Evolutionary conservation across 2,888 invertebrate genomes (phyloP).

Genomic region (Peribatodes rhomboidaria): DNA sequence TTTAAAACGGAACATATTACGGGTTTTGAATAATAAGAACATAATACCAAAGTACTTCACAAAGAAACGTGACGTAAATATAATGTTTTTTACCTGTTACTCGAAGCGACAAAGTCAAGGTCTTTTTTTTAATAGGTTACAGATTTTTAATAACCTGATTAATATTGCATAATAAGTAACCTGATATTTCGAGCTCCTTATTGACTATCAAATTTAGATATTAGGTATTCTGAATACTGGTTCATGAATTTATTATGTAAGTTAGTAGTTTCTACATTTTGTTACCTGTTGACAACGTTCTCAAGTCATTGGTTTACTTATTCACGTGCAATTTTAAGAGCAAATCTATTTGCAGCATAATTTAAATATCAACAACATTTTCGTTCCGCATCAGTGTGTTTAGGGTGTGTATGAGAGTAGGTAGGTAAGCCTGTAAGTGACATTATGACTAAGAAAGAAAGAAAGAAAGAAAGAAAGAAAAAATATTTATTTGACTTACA

Average conservation of each 20-base stretch:
- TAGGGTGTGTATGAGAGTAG: too few species aligned
- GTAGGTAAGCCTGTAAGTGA: too few species aligned
- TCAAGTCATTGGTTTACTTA: not conserved
- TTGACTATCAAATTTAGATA: constrained; percentile 4
- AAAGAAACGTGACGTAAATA: not conserved
- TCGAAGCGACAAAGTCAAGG: constrained; percentile 16
- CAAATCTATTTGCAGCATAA: not conserved
- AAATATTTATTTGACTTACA: too few species aligned
- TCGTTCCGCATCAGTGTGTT: too few species aligned
- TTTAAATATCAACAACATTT: too few species aligned
- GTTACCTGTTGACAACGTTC: not conserved
- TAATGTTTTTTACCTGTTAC: constrained; percentile 2
- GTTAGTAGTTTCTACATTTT: not conserved
- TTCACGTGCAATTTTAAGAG: not conserved
- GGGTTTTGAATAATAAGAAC: not conserved
- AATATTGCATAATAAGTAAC: constrained; percentile 3
- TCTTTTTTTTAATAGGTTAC: constrained; percentile 9
- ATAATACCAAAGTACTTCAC: not conserved
- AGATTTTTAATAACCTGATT: not conserved
- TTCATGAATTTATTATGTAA: constrained; percentile 4
- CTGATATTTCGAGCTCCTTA: constrained; percentile 9
- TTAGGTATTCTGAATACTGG: constrained; percentile 18
- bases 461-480: too few species aligned
- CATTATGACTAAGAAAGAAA: too few species aligned
- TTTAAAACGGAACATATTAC: too few species aligned